Evolutionary conservation across 2,797 vertebrate genomes (phyloP).

Genomic region (Mormyrops boulengeri): DNA sequence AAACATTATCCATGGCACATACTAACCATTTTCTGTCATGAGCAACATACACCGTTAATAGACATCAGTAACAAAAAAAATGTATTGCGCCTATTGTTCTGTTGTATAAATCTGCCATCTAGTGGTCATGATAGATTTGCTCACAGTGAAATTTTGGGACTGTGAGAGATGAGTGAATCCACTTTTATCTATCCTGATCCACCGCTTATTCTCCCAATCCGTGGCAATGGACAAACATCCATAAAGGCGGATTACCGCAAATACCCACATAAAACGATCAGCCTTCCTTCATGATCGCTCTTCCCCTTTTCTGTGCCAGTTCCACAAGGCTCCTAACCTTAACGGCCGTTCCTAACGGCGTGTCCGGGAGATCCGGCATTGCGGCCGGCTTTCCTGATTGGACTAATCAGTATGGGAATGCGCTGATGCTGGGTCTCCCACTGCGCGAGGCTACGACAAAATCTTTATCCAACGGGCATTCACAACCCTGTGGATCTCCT

Average conservation of each 20-base stretch:
- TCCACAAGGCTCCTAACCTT: background rate
- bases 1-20: conserved; percentile 1
- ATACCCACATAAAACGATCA: conserved; percentile 21
- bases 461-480: background rate
- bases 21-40: background rate
- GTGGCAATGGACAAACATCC: conserved; percentile 43
- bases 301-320: background rate
- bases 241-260: conserved; percentile 33
- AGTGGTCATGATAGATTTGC: conserved; percentile 32
- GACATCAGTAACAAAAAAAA: background rate
- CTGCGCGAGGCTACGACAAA: background rate
- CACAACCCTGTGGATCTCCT: background rate
- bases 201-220: conserved; percentile 35
- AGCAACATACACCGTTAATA: background rate
- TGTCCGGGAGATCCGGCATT: background rate
- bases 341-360: background rate
- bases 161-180: conserved; percentile 30
- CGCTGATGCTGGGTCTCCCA: background rate
- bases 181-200: conserved; percentile 48
- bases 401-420: background rate
- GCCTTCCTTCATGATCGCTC: background rate
- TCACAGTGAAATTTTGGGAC: background rate
- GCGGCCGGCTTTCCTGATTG: background rate
- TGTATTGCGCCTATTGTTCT: background rate
- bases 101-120: conserved; percentile 49